Evolutionary conservation across 2,797 vertebrate genomes (phyloP), one percentile per base, ranked within the genome.

Genomic region (Margarornis squamiger): DNA sequence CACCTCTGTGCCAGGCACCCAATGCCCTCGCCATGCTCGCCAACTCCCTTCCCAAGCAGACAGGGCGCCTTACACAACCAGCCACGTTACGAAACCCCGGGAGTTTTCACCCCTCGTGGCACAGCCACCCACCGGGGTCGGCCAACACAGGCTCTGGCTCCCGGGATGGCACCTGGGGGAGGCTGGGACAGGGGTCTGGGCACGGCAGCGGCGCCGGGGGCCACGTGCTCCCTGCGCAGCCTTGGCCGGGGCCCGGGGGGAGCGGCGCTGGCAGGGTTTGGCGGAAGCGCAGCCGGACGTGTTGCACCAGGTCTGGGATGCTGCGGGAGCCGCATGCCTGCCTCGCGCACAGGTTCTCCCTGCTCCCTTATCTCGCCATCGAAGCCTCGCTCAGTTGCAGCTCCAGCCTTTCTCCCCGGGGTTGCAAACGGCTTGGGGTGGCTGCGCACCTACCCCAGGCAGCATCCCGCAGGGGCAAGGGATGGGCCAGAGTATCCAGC

Each of bases 261-360:
- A 71, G 89, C 27, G 12, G 90, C 2, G 13, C 85, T 74, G 88
- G 95, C 95, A 95, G 66, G 14, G 59, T 45, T 63, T 5, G 81
- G 91, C 38, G 67, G 95, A 95, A 95, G 92, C 51, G 2, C 81
- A 57, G 81, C 81, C 38, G 68, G 92, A 96, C 89, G 41, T 94
- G 96, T 93, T 93, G 74, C 89, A n/a, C 95, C 96, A 96, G 89
- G 95, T 48, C 95, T 85, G 91, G 55, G 89, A 87, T 52, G 91
- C 93, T 82, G 65, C 14, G 0, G 92, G 76, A 89, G 87, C 82
- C 1, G 1, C 89, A 26, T 20, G 43, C 80, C 90, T 74, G 82
- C 82, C 36, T 10, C 4, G 21, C 8, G 2, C 29, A 7, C 80
- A 88, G 85, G 55, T 61, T 86, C 10, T 52, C 90, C 88, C 80